Conservation (phyloP, 37 sponge, comb jelly and placozoan species). For the Beroe forskalii region DNA sequence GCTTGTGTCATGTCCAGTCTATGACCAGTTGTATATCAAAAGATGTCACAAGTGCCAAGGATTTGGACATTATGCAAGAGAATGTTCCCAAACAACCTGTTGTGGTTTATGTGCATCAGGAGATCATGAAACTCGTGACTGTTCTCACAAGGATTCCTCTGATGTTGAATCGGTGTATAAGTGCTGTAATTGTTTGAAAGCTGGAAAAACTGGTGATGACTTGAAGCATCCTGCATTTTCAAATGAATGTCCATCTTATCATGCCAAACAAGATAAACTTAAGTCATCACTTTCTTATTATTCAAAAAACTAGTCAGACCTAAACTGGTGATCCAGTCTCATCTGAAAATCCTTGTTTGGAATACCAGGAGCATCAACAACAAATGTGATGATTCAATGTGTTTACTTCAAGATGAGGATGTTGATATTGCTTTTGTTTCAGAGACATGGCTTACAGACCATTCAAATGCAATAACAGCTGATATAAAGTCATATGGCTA, state of each 20-base stretch:
- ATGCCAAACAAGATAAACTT: background rate
- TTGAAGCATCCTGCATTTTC: constrained; percentile 8
- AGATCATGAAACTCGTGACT: background rate
- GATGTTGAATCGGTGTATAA: background rate
- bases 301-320: background rate
- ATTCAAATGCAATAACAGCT: background rate
- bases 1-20: background rate
- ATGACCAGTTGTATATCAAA: background rate
- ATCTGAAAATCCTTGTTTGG: background rate
- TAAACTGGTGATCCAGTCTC: background rate
- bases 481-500: constrained; percentile 18
- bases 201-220: background rate
- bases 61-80: background rate
- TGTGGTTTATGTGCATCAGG: constrained; percentile 31
- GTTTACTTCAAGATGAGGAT: background rate
- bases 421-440: background rate
- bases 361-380: background rate
- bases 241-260: background rate
- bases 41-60: constrained; percentile 8
- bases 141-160: background rate
- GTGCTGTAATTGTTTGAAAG: background rate
- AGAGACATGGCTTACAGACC: background rate
- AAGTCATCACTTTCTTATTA: background rate
- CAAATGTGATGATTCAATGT: background rate
- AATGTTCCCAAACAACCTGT: constrained; percentile 7